Conservation (phyloP, 2,797 vertebrate species). For the Valencia hispanica region DNA sequence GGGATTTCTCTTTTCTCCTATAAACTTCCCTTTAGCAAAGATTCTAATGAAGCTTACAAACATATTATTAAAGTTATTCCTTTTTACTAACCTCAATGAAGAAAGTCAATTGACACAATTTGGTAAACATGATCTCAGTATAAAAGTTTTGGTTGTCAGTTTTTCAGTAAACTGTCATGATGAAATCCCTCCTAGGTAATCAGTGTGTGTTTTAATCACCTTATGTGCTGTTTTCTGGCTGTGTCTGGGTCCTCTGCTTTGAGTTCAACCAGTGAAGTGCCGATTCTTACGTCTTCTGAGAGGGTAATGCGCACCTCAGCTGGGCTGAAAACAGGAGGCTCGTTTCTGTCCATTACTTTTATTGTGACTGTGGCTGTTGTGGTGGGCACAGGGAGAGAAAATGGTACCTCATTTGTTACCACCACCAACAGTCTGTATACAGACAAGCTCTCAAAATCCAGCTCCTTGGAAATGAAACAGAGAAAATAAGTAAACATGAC, state of each 20-base stretch:
- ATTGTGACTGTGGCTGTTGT: constrained; percentile 83
- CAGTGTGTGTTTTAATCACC: constrained; percentile 60
- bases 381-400: constrained; percentile 64
- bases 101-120: too few species aligned
- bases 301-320: constrained; percentile 34
- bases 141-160: too few species aligned
- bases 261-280: constrained; percentile 64
- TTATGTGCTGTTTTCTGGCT: constrained; percentile 75
- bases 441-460: constrained; percentile 84
- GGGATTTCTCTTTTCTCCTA: too few species aligned
- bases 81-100: too few species aligned
- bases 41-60: too few species aligned
- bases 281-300: constrained; percentile 66
- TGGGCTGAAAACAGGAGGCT: constrained; percentile 82
- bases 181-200: neutral
- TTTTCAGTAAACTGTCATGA: neutral
- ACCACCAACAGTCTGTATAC: constrained; percentile 76
- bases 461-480: constrained; percentile 64
- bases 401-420: constrained; percentile 81
- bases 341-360: constrained; percentile 82
- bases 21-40: too few species aligned
- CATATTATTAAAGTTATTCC: too few species aligned
- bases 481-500: neutral
- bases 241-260: constrained; percentile 82
- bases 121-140: too few species aligned